Conservation (phyloP, 2,113 vertebrate genomes). For the Channa maculata region DNA sequence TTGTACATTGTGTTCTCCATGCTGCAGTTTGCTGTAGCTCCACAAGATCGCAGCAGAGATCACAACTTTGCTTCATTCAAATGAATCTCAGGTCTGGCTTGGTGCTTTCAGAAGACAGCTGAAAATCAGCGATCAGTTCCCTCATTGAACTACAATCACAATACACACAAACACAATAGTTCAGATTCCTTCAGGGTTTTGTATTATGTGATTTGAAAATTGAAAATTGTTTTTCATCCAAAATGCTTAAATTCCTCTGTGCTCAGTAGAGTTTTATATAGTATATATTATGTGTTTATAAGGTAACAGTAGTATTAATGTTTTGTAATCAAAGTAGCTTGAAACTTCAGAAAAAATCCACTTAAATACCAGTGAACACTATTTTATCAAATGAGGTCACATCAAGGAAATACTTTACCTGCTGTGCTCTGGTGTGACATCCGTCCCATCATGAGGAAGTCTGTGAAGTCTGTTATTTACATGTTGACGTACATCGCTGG, state of each 20-base stretch:
- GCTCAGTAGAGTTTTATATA: too few species aligned
- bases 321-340: too few species aligned
- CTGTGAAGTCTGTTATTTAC: constrained; percentile 26
- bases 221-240: not conserved
- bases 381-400: constrained; percentile 12
- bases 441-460: constrained; percentile 48
- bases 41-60: constrained; percentile 57
- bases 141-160: constrained; percentile 3
- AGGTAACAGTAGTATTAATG: not conserved
- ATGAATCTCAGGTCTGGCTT: constrained; percentile 34
- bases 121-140: constrained; percentile 37
- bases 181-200: constrained; percentile 45
- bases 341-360: not conserved
- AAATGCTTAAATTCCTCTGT: not conserved
- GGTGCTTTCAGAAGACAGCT: constrained; percentile 35
- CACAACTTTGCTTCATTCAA: not conserved
- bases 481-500: constrained; percentile 31
- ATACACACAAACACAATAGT: constrained; percentile 2
- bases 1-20: too few species aligned
- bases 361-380: not conserved
- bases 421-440: not conserved
- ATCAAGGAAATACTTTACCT: constrained; percentile 10
- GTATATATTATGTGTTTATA: too few species aligned
- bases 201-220: constrained; percentile 23
- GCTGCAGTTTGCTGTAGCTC: constrained; percentile 23